A percentile compares a stretch with the other conserved stretches of the same genome.
Conservation (phyloP, 1,140 invertebrate species). For the Drosophila baimaii region DNA sequence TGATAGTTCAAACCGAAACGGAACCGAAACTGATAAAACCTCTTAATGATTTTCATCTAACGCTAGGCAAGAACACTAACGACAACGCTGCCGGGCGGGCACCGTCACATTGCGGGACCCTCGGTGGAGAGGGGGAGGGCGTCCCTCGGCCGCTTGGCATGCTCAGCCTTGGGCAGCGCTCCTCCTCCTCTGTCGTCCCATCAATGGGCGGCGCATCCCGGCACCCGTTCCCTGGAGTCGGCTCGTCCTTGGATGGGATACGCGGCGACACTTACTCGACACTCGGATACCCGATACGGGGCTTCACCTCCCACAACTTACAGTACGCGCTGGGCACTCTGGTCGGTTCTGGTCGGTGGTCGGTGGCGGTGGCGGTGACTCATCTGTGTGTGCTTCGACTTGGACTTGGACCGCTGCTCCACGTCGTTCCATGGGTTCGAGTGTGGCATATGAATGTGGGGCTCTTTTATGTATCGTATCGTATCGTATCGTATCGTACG, state of each 20-base stretch:
- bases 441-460: neutral
- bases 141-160: neutral
- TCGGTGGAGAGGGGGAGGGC: neutral
- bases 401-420: constrained; percentile 9
- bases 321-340: constrained; percentile 38
- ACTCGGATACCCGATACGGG: constrained; percentile 1
- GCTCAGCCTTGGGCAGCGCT: neutral
- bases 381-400: constrained; percentile 22
- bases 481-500: constrained; percentile 28
- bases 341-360: constrained; percentile 8
- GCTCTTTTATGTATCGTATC: constrained; percentile 29
- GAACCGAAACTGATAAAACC: constrained; percentile 39
- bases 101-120: neutral
- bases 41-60: constrained; percentile 43
- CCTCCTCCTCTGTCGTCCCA: too few species aligned
- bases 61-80: constrained; percentile 27
- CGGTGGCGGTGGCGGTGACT: constrained; percentile 15
- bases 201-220: neutral
- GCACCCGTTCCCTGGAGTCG: constrained; percentile 24
- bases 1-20: constrained; percentile 37
- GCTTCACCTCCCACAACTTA: constrained; percentile 45
- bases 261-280: constrained; percentile 41
- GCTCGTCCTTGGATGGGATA: constrained; percentile 24
- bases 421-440: constrained; percentile 9
- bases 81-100: constrained; percentile 13